These are phyloP conservation scores for Myathropa florea DNA, from an alignment of 2,888 invertebrate genomes.

Conservation along the genomic window DNA sequence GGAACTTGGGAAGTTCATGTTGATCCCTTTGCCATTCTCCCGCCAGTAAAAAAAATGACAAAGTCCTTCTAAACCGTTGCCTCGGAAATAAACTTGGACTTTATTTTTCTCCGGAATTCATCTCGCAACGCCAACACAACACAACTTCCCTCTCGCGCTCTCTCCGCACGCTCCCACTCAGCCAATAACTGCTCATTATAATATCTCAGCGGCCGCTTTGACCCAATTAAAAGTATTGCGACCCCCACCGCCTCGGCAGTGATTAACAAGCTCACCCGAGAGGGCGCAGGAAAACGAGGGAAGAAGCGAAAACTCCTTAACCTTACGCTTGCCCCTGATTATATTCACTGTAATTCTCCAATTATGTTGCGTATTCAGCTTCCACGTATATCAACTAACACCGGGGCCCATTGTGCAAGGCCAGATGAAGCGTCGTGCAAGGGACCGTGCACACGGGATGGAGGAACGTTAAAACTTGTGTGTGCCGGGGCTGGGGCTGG, in stretches of 20 bases:
- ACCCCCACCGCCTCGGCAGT: background rate
- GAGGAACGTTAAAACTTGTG: background rate
- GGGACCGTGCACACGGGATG: background rate
- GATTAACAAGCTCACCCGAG: background rate
- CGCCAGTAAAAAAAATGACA: background rate
- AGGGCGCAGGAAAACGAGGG: background rate
- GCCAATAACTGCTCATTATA: constrained; percentile 23
- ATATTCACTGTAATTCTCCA: constrained; percentile 53
- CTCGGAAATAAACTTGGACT: background rate
- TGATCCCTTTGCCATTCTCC: background rate
- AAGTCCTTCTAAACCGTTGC: background rate
- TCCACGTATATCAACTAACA: constrained; percentile 4
- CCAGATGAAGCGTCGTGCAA: background rate
- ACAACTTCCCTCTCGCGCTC: background rate
- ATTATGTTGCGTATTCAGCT: constrained; percentile 56
- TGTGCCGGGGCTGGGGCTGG: no score
- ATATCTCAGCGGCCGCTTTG: constrained; percentile 11
- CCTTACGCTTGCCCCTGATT: constrained; percentile 38
- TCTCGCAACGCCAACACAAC: background rate
- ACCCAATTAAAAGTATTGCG: constrained; percentile 48
- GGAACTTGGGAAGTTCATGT: background rate
- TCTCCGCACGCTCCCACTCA: background rate
- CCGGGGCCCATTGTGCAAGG: background rate
- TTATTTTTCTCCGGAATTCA: background rate
- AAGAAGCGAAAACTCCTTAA: constrained; percentile 9